Percentiles rank a stretch among this genome's conserved stretches.
phyloP scores from a whole-genome alignment of 2,888 invertebrate genomes.

The Nymphalis c-album region DNA sequence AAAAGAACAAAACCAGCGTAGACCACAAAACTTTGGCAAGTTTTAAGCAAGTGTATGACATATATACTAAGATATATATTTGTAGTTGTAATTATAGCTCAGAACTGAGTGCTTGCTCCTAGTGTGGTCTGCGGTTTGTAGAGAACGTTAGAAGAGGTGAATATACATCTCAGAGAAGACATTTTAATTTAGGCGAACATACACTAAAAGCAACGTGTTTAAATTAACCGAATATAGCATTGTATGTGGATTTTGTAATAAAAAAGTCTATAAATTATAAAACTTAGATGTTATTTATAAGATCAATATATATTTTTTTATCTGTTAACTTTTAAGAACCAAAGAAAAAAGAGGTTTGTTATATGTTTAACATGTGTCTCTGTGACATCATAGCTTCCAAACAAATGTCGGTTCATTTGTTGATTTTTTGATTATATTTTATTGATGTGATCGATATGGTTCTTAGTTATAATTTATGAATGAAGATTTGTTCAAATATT shows the following conservation, averaged over 20 bases:
- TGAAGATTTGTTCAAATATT: no score
- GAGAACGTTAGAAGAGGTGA: slow-evolving; percentile 31
- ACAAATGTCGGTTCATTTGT: no score
- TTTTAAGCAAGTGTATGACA: slow-evolving; percentile 4
- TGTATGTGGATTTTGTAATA: neutral
- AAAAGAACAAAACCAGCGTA: neutral
- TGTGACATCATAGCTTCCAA: no score
- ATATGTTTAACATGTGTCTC: no score
- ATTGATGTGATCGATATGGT: no score
- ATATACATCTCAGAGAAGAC: slow-evolving; percentile 30
- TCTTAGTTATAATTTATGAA: no score
- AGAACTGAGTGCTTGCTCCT: slow-evolving; percentile 31
- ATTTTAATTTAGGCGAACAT: slow-evolving; percentile 24
- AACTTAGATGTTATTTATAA: no score
- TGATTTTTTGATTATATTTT: no score
- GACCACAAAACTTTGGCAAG: neutral
- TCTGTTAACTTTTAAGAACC: no score
- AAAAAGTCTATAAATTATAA: neutral
- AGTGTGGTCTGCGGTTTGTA: slow-evolving; percentile 35
- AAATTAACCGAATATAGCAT: slow-evolving; percentile 6
- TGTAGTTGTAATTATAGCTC: slow-evolving; percentile 32
- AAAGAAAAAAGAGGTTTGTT: no score
- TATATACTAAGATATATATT: slow-evolving; percentile 7
- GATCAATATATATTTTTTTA: no score
- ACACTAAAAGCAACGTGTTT: slow-evolving; percentile 24